A percentile compares a stretch with the other conserved stretches of the same genome.
Conservation (phyloP, 1,140 invertebrate genomes). For the Coboldia fuscipes region DNA sequence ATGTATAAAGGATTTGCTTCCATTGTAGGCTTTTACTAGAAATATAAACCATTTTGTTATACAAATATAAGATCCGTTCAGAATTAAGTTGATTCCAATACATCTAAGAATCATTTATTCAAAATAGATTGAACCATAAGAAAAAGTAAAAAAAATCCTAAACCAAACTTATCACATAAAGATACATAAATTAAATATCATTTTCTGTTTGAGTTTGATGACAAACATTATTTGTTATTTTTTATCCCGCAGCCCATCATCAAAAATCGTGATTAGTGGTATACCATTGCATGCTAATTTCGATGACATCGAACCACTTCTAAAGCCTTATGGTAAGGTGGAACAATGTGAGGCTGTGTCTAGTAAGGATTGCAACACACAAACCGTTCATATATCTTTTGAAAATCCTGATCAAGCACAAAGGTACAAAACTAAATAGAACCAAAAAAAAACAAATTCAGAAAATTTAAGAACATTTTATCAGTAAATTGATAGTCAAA, state of each 20-base stretch:
- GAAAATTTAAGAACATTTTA: slow-evolving; percentile 2
- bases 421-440: slow-evolving; percentile 40
- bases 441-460: slow-evolving; percentile 1
- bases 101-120: too few species aligned
- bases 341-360: slow-evolving; percentile 66
- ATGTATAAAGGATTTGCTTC: too few species aligned
- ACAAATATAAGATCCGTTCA: too few species aligned
- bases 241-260: slow-evolving; percentile 35
- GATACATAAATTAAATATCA: too few species aligned
- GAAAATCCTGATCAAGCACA: slow-evolving; percentile 73
- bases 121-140: too few species aligned
- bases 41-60: too few species aligned
- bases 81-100: too few species aligned
- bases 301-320: slow-evolving; percentile 66
- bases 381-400: slow-evolving; percentile 65
- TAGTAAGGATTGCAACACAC: slow-evolving; percentile 52
- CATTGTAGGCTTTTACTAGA: too few species aligned
- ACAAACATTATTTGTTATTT: slow-evolving; percentile 26
- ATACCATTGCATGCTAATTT: slow-evolving; percentile 55
- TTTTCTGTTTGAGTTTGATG: too few species aligned
- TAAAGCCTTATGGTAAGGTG: slow-evolving; percentile 57
- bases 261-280: slow-evolving; percentile 70
- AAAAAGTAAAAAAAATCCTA: too few species aligned
- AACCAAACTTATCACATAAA: too few species aligned
- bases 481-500: too few species aligned